Evolutionary conservation across 1,140 invertebrate species (phyloP), one percentile per base, ranked within the genome.

Genomic region (Atta texana): DNA sequence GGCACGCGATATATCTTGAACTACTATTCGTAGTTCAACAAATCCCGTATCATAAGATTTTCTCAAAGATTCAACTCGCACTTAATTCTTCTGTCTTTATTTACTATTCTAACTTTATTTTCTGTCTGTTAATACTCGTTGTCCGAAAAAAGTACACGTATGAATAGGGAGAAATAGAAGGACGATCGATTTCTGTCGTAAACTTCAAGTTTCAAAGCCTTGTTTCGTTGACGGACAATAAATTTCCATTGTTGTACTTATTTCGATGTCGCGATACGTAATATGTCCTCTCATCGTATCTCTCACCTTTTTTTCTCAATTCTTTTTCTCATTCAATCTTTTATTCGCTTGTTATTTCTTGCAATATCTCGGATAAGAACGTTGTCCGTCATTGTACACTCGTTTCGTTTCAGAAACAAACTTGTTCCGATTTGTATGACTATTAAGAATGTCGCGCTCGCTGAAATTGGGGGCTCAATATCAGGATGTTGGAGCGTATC

Each of bases 401-500:
- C 63, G 63, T 74, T 34, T 31, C 77, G 14, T 71, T 39, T 39
- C 21, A 24, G 64, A 44, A 71, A 68, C 64, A 31, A 81, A 16
- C 49, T 28, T 24, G 49, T 18, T 81, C 77, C 16, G 77, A 57
- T 34, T 78, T 61, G 74, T 64, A 66, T 78, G 49, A 85, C 18
- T 64, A 63, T 39, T 39, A 39, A 82, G 64, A 53, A 82, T 10
- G 68, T 82, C 77, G 44, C 44, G 34, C 44, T 82, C 44, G 55
- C 12, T 8, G 55, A 69, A 53, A 63, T 34, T 39, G 8, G 55
- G 28, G 64, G 76, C 88, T 92, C 94, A 94, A 89, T 95, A 95
- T 94, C 94, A 95, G 95, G 96, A 96, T 84, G 96, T 96, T 64
- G 97, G 96, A 63, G 96, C 96, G 93, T 97, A 98, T 44, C 97